phyloP scores from a whole-genome alignment of 1,140 invertebrate species.

The Drosophila melanica region DNA sequence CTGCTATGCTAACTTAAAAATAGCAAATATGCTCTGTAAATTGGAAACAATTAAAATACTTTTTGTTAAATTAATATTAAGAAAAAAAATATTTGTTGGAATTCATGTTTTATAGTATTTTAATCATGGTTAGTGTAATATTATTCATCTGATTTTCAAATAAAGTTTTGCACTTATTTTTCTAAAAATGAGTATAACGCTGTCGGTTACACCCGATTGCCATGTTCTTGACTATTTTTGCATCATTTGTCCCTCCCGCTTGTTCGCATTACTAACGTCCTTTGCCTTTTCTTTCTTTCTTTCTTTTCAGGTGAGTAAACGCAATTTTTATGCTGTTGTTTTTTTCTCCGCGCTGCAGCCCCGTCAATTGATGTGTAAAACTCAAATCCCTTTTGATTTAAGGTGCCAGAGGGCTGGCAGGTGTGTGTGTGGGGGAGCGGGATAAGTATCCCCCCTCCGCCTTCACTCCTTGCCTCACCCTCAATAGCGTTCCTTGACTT shows the following conservation, averaged over 20 bases:
- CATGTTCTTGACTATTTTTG: too few relatives aligned
- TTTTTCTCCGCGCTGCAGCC: neutral
- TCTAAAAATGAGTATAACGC: too few relatives aligned
- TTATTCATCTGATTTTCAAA: too few relatives aligned
- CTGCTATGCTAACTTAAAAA: too few relatives aligned
- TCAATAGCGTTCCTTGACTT: neutral
- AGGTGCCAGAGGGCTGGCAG: neutral
- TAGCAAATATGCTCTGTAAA: too few relatives aligned
- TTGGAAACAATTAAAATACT: too few relatives aligned
- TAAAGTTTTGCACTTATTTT: neutral
- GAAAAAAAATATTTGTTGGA: too few relatives aligned
- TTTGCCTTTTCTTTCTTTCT: slow-evolving; percentile 40
- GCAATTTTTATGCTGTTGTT: slow-evolving; percentile 48
- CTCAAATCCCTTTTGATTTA: slow-evolving; percentile 70
- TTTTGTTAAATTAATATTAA: too few relatives aligned
- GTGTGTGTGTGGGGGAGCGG: neutral
- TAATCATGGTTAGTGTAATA: too few relatives aligned
- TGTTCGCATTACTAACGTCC: slow-evolving; percentile 39
- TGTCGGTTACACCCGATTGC: too few relatives aligned
- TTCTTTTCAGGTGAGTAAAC: slow-evolving; percentile 76
- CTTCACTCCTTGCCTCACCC: neutral
- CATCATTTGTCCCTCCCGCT: neutral
- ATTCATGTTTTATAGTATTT: too few relatives aligned
- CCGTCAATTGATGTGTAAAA: slow-evolving; percentile 60
- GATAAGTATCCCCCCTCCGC: slow-evolving; percentile 1